Evolutionary conservation across 2,888 invertebrate genomes (phyloP), one percentile per base, ranked within the genome.

Genomic region (Watsonalla cultraria): DNA sequence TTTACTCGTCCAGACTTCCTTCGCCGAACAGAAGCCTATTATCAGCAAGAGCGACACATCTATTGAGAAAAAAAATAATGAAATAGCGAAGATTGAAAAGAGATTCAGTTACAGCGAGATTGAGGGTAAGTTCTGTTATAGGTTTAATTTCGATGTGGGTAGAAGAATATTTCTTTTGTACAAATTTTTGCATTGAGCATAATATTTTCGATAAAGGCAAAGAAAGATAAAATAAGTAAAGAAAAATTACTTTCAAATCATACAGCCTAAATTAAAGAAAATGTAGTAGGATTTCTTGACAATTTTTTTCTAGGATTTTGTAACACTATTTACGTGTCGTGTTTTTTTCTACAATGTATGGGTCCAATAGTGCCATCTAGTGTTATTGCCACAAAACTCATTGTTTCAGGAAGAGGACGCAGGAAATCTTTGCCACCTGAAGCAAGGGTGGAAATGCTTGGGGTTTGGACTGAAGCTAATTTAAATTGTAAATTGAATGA

Each of bases 401-500:
- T 39, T 49, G 34, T 74, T 74, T 24, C 52, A 86, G 83, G 70
- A 5, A 82, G 78, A 73, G 70, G 64, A 9, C 74, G 76, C 7
- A 72, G 80, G 50, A 72, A 72, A 51, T 78, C 81, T 9, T 57
- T 82, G 13, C 79, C 79, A 24, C 75, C 80, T 14, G 86, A 88
- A 64, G 81, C 82, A 4, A 80, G 74, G 54, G 85, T 90, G 7
- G 89, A 90, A 73, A 89, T 90, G 90, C 80, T 90, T 35, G 90
- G 90, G 45, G 78, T 88, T 15, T 90, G 90, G 90, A 90, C 90
- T 5, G 90, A 90, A 72, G 86, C 90, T 2, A 90, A 90, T 70
- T 66, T 91, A 24, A 91, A 91, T 68, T 89, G 90, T 60, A 91
- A 91, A 78, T 73, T 91, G 45, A 91, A 91, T 55, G 91, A 91